Conservation (phyloP, 2,797 vertebrate genomes). For the Acrocephalus scirpaceus region DNA sequence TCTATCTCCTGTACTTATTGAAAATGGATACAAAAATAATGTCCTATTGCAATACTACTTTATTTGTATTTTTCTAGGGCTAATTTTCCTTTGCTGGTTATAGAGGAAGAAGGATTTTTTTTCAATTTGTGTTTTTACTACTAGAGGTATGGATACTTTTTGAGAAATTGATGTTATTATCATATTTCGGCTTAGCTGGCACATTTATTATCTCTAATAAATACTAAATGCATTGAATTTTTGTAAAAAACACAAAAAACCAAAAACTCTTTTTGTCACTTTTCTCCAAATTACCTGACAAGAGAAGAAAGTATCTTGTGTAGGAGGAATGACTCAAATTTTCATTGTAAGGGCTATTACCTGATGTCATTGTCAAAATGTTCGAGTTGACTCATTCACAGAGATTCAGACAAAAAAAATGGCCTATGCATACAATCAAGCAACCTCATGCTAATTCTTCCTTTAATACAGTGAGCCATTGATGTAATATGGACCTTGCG, state of each 20-base stretch:
- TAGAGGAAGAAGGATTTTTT: neutral
- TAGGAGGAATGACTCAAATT: constrained; percentile 52
- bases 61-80: neutral
- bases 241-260: neutral
- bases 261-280: neutral
- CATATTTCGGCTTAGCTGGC: neutral
- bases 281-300: neutral
- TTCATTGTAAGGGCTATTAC: neutral
- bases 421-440: neutral
- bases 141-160: neutral
- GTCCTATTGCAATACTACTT: neutral
- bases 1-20: neutral
- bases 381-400: constrained; percentile 11
- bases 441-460: neutral
- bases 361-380: neutral
- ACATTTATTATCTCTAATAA: neutral
- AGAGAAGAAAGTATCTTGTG: neutral
- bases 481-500: neutral
- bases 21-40: neutral
- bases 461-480: neutral
- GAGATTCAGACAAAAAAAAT: constrained; percentile 6
- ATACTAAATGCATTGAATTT: neutral
- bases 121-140: neutral
- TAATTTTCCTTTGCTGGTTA: neutral
- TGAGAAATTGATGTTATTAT: neutral